Base-by-base conservation (phyloP, 2,113 vertebrate species). In the Psettodes erumei region DNA sequence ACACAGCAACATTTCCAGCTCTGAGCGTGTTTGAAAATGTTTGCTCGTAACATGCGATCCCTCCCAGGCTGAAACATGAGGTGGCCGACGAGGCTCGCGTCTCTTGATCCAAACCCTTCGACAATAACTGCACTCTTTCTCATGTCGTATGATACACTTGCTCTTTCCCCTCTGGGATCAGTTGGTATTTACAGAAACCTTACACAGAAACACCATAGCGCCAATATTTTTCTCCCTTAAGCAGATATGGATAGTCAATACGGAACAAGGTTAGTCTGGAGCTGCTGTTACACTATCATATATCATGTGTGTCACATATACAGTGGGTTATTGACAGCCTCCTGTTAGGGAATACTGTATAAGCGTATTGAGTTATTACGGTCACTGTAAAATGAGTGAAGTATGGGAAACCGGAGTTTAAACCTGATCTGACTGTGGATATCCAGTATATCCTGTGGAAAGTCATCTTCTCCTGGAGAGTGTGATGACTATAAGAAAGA, bases 271-370 rank as follows among this genome's bases (percentile, higher is more conserved):
- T 84, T 79, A 83, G 58, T 55, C 73, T 71, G 50, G 71, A 84
- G 88, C 87, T 90, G 72, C 67, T 74, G 73, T 88, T 89, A 84
- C 87, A 55, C 60, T 81, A 83, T 91, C 84, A 60, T 83, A 81
- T 91, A 77, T 88, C 83, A 83, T 42, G 37, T 75, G 72, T 83
- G 76, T 66, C 83, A 81, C 66, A 75, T 87, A 82, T 72, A 71
- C 71, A 87, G 77, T 55, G 16, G 59, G 38, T 55, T 88, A 90
- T 88, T 90, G 89, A 84, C 86, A 84, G 68, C 50, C 67, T 90
- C 71, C 71, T 82, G 89, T 86, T 85, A 85, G 77, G 12, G 50
- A 71, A 90, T 82, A 88, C 79, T 32, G 55, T 58, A 68, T 60
- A 66, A 37, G 67, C 38, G 55, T 69, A 84, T 76, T 68, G 70